These are phyloP conservation scores for Drosophila recens DNA, from an alignment of 2,888 invertebrate species.

Conservation along the genomic window DNA sequence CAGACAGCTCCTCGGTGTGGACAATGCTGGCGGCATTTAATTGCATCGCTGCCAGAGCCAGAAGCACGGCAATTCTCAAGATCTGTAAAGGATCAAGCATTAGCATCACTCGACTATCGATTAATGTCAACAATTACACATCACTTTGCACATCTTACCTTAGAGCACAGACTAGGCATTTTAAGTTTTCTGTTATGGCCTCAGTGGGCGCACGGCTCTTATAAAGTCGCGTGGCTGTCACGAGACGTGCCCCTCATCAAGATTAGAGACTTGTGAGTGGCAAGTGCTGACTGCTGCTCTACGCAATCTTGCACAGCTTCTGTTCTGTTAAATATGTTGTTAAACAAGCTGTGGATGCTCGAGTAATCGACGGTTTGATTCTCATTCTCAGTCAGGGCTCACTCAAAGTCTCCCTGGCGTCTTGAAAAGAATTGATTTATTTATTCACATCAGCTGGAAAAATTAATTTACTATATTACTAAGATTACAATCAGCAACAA, in stretches of 20 bases:
- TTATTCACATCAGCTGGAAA: neutral
- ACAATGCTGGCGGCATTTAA: constrained; percentile 26
- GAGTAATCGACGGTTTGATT: constrained; percentile 14
- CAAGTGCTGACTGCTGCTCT: constrained; percentile 6
- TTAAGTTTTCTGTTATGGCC: constrained; percentile 52
- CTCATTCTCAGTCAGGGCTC: constrained; percentile 10
- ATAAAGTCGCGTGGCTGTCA: constrained; percentile 68
- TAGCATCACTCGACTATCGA: constrained; percentile 10
- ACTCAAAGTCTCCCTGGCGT: constrained; percentile 2
- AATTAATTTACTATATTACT: neutral
- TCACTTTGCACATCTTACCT: constrained; percentile 49
- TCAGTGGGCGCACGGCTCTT: constrained; percentile 52
- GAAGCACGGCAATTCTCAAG: constrained; percentile 46
- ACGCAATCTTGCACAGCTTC: constrained; percentile 48
- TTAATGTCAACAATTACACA: neutral
- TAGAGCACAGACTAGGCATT: constrained; percentile 58
- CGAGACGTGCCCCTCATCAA: constrained; percentile 66
- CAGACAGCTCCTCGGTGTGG: constrained; percentile 37
- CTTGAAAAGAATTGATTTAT: neutral
- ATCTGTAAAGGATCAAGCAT: constrained; percentile 49
- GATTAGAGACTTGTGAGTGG: constrained; percentile 44
- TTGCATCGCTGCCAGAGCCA: constrained; percentile 49
- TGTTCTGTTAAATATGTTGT: constrained; percentile 55
- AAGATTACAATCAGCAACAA: neutral
- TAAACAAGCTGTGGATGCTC: constrained; percentile 48